phyloP scores from a whole-genome alignment of 2,888 invertebrate genomes.

The Quadroppia sp. region DNA sequence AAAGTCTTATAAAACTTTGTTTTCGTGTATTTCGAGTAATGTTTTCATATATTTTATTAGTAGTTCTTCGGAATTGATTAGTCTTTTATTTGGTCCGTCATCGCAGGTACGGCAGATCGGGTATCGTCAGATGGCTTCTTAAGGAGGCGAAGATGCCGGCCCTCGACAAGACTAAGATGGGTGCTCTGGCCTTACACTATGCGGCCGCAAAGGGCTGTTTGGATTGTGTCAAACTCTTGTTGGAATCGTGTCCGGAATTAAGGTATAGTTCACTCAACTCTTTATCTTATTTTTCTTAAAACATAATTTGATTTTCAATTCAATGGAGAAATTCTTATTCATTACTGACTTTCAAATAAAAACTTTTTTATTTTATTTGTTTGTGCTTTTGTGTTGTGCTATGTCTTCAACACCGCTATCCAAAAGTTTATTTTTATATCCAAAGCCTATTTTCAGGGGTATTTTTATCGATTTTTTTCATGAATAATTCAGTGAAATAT shows the following conservation, averaged over 20 bases:
- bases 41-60: no score
- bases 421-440: neutral
- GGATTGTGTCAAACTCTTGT: constrained; percentile 74
- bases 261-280: constrained; percentile 59
- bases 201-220: constrained; percentile 79
- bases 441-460: no score
- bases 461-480: neutral
- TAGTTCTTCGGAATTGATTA: constrained; percentile 29
- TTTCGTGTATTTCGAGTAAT: neutral
- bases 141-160: constrained; percentile 60
- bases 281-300: constrained; percentile 2
- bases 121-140: constrained; percentile 61
- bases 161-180: constrained; percentile 54
- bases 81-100: constrained; percentile 49
- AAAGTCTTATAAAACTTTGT: neutral
- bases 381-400: neutral
- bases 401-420: neutral
- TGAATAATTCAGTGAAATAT: neutral
- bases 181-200: constrained; percentile 70
- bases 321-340: neutral
- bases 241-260: constrained; percentile 69
- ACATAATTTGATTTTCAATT: neutral
- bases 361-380: neutral
- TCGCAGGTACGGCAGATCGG: constrained; percentile 59
- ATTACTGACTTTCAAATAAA: neutral